phyloP scores from a whole-genome alignment of 1,140 invertebrate species.

The Halyomorpha halys region DNA sequence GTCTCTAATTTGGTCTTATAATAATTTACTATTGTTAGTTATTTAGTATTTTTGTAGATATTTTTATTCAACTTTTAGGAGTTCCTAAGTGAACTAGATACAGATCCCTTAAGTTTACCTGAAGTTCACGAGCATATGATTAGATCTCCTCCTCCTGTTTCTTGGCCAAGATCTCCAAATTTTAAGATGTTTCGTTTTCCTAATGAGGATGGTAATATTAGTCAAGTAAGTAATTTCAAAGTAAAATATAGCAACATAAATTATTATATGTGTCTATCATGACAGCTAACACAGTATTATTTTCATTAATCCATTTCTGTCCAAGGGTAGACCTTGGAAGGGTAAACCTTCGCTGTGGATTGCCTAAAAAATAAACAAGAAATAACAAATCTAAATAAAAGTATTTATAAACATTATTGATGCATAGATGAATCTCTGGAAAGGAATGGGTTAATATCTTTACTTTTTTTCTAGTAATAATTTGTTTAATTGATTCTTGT shows the following conservation, averaged over 20 bases:
- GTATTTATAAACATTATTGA: no score
- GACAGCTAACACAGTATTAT: no score
- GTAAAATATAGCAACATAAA: no score
- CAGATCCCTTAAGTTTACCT: slow-evolving; percentile 59
- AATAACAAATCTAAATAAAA: no score
- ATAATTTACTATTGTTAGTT: neutral
- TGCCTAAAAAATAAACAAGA: no score
- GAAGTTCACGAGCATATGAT: slow-evolving; percentile 75
- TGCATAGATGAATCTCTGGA: no score
- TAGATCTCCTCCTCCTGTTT: slow-evolving; percentile 63
- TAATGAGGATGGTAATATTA: slow-evolving; percentile 31
- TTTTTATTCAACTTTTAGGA: slow-evolving; percentile 42
- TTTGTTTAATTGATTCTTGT: no score
- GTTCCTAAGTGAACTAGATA: slow-evolving; percentile 48
- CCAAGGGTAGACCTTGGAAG: neutral
- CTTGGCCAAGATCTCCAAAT: slow-evolving; percentile 45
- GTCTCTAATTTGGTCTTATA: neutral
- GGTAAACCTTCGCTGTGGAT: no score
- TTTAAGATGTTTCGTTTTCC: slow-evolving; percentile 37
- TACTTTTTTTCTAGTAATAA: no score
- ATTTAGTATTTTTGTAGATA: neutral
- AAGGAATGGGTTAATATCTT: no score
- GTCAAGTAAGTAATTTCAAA: slow-evolving; percentile 30
- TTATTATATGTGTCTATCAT: no score
- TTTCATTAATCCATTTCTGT: neutral